phyloP scores from a whole-genome alignment of 1,140 invertebrate genomes.

The Papilio aristodemus region DNA sequence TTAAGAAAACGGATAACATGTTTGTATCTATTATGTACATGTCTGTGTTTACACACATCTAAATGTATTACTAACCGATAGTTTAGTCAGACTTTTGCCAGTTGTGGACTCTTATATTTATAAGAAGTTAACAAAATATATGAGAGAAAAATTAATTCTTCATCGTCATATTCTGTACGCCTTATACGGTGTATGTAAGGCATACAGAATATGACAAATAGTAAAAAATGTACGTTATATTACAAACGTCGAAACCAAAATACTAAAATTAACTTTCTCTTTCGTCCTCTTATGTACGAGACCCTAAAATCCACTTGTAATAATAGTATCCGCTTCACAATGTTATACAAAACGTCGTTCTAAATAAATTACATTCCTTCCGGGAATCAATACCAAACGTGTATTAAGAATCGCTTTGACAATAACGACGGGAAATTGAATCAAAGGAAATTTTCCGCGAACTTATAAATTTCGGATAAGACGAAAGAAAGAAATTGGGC shows the following conservation, averaged over 20 bases:
- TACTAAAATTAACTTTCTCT: too few species aligned
- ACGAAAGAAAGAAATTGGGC: background rate
- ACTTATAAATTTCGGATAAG: constrained; percentile 25
- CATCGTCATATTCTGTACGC: too few species aligned
- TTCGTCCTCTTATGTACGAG: background rate
- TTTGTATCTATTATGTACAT: background rate
- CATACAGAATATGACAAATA: too few species aligned
- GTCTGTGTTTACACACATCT: too few species aligned
- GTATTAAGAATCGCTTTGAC: constrained; percentile 20
- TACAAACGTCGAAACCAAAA: too few species aligned
- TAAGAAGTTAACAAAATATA: too few species aligned
- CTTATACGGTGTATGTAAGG: too few species aligned
- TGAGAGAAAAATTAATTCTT: too few species aligned
- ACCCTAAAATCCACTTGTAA: background rate
- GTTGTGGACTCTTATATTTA: too few species aligned
- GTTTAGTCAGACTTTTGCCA: too few species aligned
- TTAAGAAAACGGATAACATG: background rate
- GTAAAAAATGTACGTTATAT: too few species aligned
- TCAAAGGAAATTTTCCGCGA: constrained; percentile 24
- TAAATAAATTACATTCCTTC: constrained; percentile 3
- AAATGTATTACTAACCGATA: too few species aligned
- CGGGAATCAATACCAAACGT: constrained; percentile 3
- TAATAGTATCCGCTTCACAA: background rate
- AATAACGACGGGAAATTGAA: constrained; percentile 26
- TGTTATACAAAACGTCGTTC: background rate